These are phyloP conservation scores for Colletes collaris DNA, from an alignment of 2,888 invertebrate species.

Conservation along the genomic window DNA sequence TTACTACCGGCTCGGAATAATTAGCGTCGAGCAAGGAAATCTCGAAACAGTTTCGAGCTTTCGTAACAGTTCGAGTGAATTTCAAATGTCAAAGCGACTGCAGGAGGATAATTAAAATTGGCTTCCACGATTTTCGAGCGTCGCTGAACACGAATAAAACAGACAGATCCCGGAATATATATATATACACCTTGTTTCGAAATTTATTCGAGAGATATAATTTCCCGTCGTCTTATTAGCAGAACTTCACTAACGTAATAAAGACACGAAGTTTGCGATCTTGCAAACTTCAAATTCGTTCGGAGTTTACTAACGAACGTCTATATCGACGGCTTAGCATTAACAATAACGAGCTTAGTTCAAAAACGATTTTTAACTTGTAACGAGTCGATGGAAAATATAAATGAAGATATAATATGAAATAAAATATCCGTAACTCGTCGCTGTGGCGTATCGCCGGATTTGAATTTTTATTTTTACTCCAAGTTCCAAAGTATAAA, in stretches of 20 bases:
- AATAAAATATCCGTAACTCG: too few relatives aligned
- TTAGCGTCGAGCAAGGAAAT: conserved; percentile 24
- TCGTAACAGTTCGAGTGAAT: conserved; percentile 6
- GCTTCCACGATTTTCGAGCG: conserved; percentile 19
- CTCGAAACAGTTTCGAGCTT: conserved; percentile 17
- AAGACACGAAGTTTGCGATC: conserved; percentile 10
- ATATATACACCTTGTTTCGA: too few relatives aligned
- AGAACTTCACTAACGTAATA: conserved; percentile 19
- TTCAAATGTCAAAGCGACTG: conserved; percentile 27
- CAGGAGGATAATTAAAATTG: conserved; percentile 27
- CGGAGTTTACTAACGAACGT: not conserved
- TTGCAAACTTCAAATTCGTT: not conserved
- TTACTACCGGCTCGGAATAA: conserved; percentile 27
- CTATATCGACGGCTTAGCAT: not conserved
- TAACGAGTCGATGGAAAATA: too few relatives aligned
- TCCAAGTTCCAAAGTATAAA: too few relatives aligned
- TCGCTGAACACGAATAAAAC: conserved; percentile 8
- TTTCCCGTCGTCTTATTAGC: conserved; percentile 4
- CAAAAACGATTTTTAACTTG: too few relatives aligned
- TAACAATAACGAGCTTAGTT: not conserved
- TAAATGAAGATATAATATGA: too few relatives aligned
- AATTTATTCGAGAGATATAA: not conserved
- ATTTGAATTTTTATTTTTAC: too few relatives aligned
- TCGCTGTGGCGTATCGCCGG: too few relatives aligned
- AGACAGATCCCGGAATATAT: not conserved